These are phyloP conservation scores for Eupithecia pulchellata DNA, from an alignment of 2,888 invertebrate genomes.

Conservation along the genomic window DNA sequence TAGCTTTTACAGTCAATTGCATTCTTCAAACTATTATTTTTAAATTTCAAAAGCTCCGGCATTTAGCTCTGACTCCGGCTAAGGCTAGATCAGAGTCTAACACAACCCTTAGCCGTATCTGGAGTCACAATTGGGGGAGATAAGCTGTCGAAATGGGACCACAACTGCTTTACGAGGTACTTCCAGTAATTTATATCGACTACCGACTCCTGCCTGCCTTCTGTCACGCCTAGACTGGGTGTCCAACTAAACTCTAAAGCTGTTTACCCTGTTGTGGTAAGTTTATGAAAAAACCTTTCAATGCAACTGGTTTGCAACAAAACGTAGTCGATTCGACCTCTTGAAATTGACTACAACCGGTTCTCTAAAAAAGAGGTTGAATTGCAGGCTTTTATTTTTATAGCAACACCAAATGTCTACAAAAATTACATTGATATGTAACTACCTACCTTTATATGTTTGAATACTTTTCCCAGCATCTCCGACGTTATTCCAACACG, in stretches of 20 bases:
- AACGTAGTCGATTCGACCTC: neutral
- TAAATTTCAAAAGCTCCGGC: neutral
- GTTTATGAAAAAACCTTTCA: neutral
- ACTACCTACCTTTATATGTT: conserved; percentile 1
- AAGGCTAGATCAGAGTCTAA: no score
- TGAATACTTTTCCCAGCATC: conserved; percentile 1
- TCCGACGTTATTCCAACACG: neutral
- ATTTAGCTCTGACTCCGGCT: no score
- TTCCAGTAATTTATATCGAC: conserved; percentile 59
- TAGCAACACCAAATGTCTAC: neutral
- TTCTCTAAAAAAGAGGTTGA: neutral
- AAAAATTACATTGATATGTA: neutral
- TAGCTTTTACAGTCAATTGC: no score
- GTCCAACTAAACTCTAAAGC: no score
- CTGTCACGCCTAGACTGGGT: conserved; percentile 9
- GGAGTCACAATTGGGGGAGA: conserved; percentile 62
- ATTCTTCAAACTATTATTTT: neutral
- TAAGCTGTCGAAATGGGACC: conserved; percentile 63
- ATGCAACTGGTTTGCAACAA: neutral
- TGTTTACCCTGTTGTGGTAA: neutral
- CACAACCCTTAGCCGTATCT: conserved; percentile 42
- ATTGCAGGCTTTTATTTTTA: neutral
- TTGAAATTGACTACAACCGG: neutral
- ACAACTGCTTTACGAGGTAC: conserved; percentile 53
- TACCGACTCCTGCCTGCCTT: conserved; percentile 37